Base-by-base conservation (phyloP, 2,888 invertebrate species). In the Gari tellinella region DNA sequence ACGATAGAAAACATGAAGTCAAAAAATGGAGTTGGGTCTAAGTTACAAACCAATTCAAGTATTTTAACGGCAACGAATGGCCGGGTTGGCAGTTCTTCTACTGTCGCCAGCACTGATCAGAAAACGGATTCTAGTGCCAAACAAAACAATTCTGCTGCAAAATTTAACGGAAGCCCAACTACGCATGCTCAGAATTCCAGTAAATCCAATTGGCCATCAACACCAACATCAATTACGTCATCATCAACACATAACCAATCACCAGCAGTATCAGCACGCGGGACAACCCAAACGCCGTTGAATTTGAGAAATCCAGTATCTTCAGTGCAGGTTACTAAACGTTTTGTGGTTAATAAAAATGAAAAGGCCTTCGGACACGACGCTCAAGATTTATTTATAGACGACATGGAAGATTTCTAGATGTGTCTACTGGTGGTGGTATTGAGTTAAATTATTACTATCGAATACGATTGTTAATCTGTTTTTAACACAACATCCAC, bases 391-490 rank as follows among this genome's bases (percentile, higher is more conserved):
- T 40, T 73, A 19, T 58, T 53, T 45, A 58, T 73, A 26, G 73
- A 67, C 31, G 73, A 73, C 21, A 58, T 73, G 19, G 73, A 73
- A 40, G 73, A 73, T n/a, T 73, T 73, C 38, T 73, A n/a, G n/a
- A n/a, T n/a, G n/a, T n/a, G n/a, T n/a, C n/a, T n/a, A n/a, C n/a
- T n/a, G n/a, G n/a, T n/a, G n/a, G n/a, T n/a, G n/a, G n/a, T n/a
- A n/a, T n/a, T n/a, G n/a, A n/a, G n/a, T n/a, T n/a, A n/a, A n/a
- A n/a, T n/a, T n/a, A n/a, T n/a, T n/a, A n/a, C n/a, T n/a, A n/a
- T n/a, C n/a, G n/a, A n/a, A n/a, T n/a, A n/a, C n/a, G n/a, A n/a
- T n/a, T n/a, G n/a, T n/a, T n/a, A n/a, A n/a, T n/a, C n/a, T n/a
- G n/a, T n/a, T n/a, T n/a, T n/a, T n/a, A n/a, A n/a, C n/a, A n/a